Base-by-base conservation (phyloP, 2,113 vertebrate species). In the Myotis davidii region DNA sequence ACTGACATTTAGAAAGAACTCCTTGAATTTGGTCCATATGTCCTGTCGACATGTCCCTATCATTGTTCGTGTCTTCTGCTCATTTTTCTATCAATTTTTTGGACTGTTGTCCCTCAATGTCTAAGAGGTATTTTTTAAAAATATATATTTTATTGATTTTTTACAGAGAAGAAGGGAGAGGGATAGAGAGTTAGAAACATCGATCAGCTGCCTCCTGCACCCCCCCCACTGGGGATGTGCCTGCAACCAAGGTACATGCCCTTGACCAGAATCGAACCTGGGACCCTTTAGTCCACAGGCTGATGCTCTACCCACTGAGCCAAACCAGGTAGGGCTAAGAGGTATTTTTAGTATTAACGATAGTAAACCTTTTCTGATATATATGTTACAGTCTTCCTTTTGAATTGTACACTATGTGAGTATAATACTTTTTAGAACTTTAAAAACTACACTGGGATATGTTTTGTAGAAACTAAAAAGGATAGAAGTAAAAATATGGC, bases 341-440 rank as follows among this genome's bases (percentile, higher is more conserved):
- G 37, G 37, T 39, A 39, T 39, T 39, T 39, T 39, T 39, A 94
- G 84, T 34, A 77, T 82, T 86, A 79, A 54, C 86, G 45, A 73
- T 86, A 74, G 34, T 91, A 65, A 29, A 14, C 0, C 11, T 88
- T 92, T 94, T 95, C 9, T 18, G 25, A 59, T 61, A 78, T 61
- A 9, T 67, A 69, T 84, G 56, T 72, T n/a, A 88, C 45, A 61
- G 54, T 82, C 25, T 97, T 88, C 23, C 42, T 85, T 81, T 70
- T 54, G 50, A 42, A 79, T 76, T 81, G 50, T 87, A 39, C 45
- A 8, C 34, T 48, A 13, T 2, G 12, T 50, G 32, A 34, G 37
- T 59, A 59, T 82, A 32, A 48, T 29, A 72, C 14, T 64, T 94
- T 25, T 56, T 25, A 25, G 14, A 34, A 37, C 13, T 65, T 37